Evolutionary conservation across 2,888 invertebrate genomes (phyloP), one percentile per base, ranked within the genome.

Genomic region (Cistogaster globosa): DNA sequence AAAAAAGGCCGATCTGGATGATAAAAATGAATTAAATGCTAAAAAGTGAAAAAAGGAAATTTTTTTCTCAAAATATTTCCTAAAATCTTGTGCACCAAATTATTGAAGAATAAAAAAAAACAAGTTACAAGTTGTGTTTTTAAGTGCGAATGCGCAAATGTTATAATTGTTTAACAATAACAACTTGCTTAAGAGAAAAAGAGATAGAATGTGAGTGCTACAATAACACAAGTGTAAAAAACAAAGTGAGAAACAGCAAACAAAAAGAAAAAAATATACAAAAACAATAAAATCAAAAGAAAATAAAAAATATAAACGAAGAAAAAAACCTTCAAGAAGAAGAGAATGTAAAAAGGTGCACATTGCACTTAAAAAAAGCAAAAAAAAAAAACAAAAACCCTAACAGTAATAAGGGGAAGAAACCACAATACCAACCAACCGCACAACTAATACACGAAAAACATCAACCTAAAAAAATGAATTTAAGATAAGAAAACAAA

Each of bases 131-230:
- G 75, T 69, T 57, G 68, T 53, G 58, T 36, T 71, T 36, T 51
- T 18, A 72, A 83, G 83, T 87, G 84, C 87, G 87, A 87, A 74
- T 87, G 87, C 87, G 87, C 86, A 78, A 86, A 80, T 77, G 83
- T 48, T 32, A 58, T 55, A 58, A 51, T 58, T 65, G 45, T 36
- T 78, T 67, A 58, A 48, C 16, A 51, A 53, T 36, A 36, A 36
- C n/a, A 80, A 62, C 42, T 67, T 51, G 11, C 42, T n/a, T 20
- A 75, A 58, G 87, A 60, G 75, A 18, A 76, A 86, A 78, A 77
- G 86, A 85, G 87, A 87, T 72, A 75, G 81, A 80, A 72, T 68
- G 77, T 71, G 83, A 71, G 80, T 74, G 65, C 42, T 18, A 83
- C 11, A 16, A 20, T 1, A 38, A 82, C 20, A 79, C 68, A 71